Conservation (phyloP, 2,888 invertebrate species). For the Sphecodes monilicornis region DNA sequence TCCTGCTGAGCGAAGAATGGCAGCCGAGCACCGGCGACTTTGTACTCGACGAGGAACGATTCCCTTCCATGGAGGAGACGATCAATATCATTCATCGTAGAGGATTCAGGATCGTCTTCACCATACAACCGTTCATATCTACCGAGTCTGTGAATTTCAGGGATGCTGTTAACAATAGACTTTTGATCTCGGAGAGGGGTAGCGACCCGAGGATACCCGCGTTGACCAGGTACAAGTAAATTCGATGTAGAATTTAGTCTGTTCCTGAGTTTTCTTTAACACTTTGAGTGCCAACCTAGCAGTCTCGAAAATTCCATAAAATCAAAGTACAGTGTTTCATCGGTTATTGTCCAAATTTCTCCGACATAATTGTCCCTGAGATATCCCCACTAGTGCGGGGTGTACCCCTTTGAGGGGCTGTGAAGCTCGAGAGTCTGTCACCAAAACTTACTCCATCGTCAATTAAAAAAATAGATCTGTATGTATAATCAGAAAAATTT, state of each 20-base stretch:
- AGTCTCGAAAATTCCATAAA: too few species aligned
- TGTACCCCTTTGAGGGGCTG: too few species aligned
- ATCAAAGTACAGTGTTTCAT: too few species aligned
- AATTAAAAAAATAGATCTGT: too few species aligned
- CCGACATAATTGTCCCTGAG: too few species aligned
- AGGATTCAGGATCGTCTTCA: slow-evolving; percentile 94
- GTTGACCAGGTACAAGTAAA: slow-evolving; percentile 85
- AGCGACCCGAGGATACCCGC: slow-evolving; percentile 93
- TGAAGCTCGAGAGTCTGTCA: too few species aligned
- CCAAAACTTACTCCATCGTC: too few species aligned
- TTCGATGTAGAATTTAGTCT: not conserved
- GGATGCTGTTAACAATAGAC: slow-evolving; percentile 90
- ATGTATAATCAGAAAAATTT: too few species aligned
- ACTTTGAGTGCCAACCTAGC: too few species aligned
- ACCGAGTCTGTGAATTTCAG: slow-evolving; percentile 94
- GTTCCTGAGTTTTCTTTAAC: not conserved
- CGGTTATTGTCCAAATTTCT: too few species aligned
- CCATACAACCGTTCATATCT: slow-evolving; percentile 96
- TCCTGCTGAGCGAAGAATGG: slow-evolving; percentile 93
- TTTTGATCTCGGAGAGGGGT: slow-evolving; percentile 92
- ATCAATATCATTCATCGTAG: slow-evolving; percentile 92
- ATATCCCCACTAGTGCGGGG: too few species aligned
- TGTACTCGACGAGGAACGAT: slow-evolving; percentile 91
- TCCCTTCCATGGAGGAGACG: slow-evolving; percentile 91
- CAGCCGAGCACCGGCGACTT: slow-evolving; percentile 94